Conservation (phyloP, 2,113 vertebrate species). For the Psilopogon haemacephalus region DNA sequence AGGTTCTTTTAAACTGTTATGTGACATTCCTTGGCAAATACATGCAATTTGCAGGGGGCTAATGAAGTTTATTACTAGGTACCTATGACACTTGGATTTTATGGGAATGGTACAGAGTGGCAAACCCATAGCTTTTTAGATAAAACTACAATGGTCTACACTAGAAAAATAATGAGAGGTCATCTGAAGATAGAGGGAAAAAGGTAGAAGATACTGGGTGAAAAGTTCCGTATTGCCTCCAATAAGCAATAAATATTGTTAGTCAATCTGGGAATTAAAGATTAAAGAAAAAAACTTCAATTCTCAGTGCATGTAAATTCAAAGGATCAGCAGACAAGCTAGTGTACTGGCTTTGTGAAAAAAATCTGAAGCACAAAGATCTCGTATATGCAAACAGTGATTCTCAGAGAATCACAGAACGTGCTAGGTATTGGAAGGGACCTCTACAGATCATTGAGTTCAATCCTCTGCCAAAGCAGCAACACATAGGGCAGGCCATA, state of each 20-base stretch:
- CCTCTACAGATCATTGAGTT: too few relatives aligned
- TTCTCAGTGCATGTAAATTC: not conserved
- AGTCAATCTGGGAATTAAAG: not conserved
- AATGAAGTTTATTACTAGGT: not conserved
- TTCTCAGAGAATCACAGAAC: not conserved
- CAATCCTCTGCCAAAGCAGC: too few relatives aligned
- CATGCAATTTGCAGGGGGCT: rapidly evolving
- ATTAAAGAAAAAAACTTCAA: not conserved
- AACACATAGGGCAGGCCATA: too few relatives aligned
- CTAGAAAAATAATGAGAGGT: not conserved
- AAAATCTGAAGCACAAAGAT: not conserved
- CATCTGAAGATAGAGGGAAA: not conserved
- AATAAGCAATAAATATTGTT: not conserved
- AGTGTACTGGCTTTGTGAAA: not conserved
- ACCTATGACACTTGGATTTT: not conserved
- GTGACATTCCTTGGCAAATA: not conserved
- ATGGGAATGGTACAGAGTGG: not conserved
- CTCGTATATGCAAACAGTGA: not conserved
- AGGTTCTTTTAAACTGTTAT: not conserved
- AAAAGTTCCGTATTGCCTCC: not conserved
- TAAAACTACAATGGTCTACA: not conserved
- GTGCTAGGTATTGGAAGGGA: too few relatives aligned
- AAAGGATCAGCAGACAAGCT: not conserved
- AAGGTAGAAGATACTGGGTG: not conserved
- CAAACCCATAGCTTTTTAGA: not conserved